A percentile compares a stretch with the other conserved stretches of the same genome.
Conservation (phyloP, 2,113 vertebrate species). For the Galemys pyrenaicus region DNA sequence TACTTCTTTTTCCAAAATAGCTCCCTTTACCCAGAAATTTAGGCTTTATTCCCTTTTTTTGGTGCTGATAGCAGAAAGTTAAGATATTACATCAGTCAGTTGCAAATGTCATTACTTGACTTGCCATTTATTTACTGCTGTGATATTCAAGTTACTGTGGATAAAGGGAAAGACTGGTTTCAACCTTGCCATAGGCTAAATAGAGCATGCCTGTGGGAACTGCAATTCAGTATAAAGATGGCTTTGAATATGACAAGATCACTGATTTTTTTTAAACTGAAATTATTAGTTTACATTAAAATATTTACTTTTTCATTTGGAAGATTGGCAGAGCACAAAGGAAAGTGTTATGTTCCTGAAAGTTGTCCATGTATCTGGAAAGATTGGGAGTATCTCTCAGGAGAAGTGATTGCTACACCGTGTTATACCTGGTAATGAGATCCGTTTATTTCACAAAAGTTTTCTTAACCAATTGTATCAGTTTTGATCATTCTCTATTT, state of each 20-base stretch:
- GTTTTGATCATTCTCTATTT: not conserved
- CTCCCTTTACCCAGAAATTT: not conserved
- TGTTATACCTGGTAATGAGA: constrained; percentile 94
- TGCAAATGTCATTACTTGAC: not conserved
- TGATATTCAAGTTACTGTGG: not conserved
- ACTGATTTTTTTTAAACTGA: not conserved
- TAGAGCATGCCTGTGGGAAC: not conserved
- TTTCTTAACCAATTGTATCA: not conserved
- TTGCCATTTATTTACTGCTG: not conserved
- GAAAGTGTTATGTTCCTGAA: constrained; percentile 95
- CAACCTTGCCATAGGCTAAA: accelerated
- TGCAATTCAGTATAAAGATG: not conserved
- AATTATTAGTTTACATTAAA: not conserved
- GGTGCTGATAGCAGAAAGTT: not conserved
- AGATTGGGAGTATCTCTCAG: constrained; percentile 96
- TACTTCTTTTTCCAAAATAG: not conserved
- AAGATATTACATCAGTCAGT: not conserved
- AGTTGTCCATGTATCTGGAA: constrained; percentile 98
- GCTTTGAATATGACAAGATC: not conserved
- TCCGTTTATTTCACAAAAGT: not conserved
- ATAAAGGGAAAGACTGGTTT: not conserved
- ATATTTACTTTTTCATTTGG: constrained; percentile 55
- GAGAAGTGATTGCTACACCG: constrained; percentile 94
- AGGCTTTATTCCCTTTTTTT: not conserved
- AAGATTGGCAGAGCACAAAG: constrained; percentile 95